A percentile compares a stretch with the other conserved stretches of the same genome.
Evolutionary conservation across 2,797 vertebrate species (phyloP).

Genomic region (Galaxias olidus): DNA sequence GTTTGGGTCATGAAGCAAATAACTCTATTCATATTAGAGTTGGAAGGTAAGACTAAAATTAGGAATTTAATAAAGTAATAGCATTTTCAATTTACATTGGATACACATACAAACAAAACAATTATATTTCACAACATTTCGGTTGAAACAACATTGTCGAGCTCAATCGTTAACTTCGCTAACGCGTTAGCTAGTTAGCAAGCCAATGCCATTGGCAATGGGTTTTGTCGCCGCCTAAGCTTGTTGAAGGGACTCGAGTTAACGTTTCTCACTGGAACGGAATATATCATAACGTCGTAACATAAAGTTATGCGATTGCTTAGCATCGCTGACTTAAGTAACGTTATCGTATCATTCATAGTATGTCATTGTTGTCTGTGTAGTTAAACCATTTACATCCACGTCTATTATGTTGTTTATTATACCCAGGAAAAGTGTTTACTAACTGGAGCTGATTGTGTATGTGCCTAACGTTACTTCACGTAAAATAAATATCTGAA

Average conservation of each 20-base stretch:
- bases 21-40: constrained; percentile 79
- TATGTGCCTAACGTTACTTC: too few species aligned
- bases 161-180: too few species aligned
- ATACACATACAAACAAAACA: too few species aligned
- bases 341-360: too few species aligned
- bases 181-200: constrained; percentile 10
- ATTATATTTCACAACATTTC: too few species aligned
- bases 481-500: too few species aligned
- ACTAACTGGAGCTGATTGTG: background rate
- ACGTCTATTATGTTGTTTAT: background rate
- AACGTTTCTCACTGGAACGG: constrained; percentile 58
- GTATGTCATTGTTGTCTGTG: background rate
- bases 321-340: background rate
- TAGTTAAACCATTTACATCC: too few species aligned
- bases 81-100: constrained; percentile 4
- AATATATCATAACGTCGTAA: constrained; percentile 16
- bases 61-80: constrained; percentile 33
- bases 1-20: constrained; percentile 84
- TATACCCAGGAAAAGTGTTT: background rate
- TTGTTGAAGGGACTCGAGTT: constrained; percentile 56
- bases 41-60: constrained; percentile 69
- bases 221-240: constrained; percentile 69
- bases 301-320: too few species aligned
- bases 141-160: too few species aligned
- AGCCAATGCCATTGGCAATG: too few species aligned